These are phyloP conservation scores for Lepidocyrtoides sp. DNA, from an alignment of 2,888 invertebrate genomes.

Conservation along the genomic window DNA sequence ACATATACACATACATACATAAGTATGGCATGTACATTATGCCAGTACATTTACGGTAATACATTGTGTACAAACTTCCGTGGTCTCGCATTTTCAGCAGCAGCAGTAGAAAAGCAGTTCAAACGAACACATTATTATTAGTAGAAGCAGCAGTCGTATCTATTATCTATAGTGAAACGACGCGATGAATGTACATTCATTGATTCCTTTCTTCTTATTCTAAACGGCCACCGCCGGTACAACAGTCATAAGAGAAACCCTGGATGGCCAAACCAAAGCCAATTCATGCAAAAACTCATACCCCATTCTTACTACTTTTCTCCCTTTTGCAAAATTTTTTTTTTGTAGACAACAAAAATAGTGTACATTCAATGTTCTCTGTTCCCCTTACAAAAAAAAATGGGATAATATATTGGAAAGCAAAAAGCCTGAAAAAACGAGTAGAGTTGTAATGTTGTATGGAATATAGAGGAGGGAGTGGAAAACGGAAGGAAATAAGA, in stretches of 20 bases:
- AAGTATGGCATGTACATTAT: too few relatives aligned
- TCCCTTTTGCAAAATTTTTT: conserved; percentile 1
- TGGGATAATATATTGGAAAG: conserved; percentile 17
- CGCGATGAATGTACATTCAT: neutral
- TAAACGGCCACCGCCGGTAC: neutral
- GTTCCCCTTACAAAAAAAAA: neutral
- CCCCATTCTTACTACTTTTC: neutral
- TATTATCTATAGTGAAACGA: too few relatives aligned
- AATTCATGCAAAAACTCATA: neutral
- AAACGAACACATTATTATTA: neutral
- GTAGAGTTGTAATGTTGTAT: neutral
- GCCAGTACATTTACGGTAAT: too few relatives aligned
- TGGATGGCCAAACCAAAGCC: neutral
- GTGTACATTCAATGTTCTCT: neutral
- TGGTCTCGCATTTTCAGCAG: conserved; percentile 7
- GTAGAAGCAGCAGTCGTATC: too few relatives aligned
- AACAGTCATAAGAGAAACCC: neutral
- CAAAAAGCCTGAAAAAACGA: neutral
- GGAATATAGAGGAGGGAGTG: conserved; percentile 16
- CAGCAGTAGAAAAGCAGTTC: neutral
- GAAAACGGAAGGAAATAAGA: conserved; percentile 53
- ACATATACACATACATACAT: too few relatives aligned
- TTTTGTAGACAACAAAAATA: conserved; percentile 19
- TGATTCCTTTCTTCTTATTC: conserved; percentile 26
- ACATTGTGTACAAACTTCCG: too few relatives aligned